Evolutionary conservation across 1,140 invertebrate genomes (phyloP).

Genomic region (Luehdorfia chinensis): DNA sequence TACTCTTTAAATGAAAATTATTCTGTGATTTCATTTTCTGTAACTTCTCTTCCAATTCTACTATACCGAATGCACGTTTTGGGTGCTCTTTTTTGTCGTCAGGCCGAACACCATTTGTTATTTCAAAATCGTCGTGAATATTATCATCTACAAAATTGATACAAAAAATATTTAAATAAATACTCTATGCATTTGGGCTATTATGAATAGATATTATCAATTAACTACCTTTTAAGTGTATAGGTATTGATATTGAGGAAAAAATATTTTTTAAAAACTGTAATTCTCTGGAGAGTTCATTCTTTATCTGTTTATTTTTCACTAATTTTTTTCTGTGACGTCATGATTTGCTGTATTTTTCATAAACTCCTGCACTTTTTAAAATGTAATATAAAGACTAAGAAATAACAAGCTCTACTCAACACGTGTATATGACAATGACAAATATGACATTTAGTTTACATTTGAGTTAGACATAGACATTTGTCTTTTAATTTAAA

Average conservation of each 20-base stretch:
- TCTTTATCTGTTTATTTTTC: slow-evolving; percentile 49
- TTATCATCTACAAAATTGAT: slow-evolving; percentile 46
- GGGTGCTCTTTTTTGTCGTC: slow-evolving; percentile 35
- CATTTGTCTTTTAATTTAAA: too few species aligned
- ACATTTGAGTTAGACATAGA: too few species aligned
- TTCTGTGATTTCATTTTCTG: slow-evolving; percentile 63
- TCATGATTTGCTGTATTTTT: slow-evolving; percentile 30
- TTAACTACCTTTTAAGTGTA: slow-evolving; percentile 44
- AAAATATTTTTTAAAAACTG: slow-evolving; percentile 61
- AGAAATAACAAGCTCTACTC: too few species aligned
- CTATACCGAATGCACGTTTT: slow-evolving; percentile 49
- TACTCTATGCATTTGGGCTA: slow-evolving; percentile 23
- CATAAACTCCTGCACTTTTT: too few species aligned
- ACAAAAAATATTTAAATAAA: slow-evolving; percentile 20
- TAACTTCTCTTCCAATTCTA: slow-evolving; percentile 61
- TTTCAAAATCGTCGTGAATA: slow-evolving; percentile 53
- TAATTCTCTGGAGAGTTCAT: slow-evolving; percentile 46
- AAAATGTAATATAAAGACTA: too few species aligned
- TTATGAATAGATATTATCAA: slow-evolving; percentile 3
- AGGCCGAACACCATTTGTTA: slow-evolving; percentile 30
- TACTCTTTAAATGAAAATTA: slow-evolving; percentile 62
- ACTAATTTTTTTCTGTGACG: slow-evolving; percentile 37
- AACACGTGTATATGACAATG: too few species aligned
- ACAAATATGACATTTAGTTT: too few species aligned
- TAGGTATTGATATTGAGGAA: slow-evolving; percentile 43